Base-by-base conservation (phyloP, 1,140 invertebrate species). In the Drosophila neocordata region DNA sequence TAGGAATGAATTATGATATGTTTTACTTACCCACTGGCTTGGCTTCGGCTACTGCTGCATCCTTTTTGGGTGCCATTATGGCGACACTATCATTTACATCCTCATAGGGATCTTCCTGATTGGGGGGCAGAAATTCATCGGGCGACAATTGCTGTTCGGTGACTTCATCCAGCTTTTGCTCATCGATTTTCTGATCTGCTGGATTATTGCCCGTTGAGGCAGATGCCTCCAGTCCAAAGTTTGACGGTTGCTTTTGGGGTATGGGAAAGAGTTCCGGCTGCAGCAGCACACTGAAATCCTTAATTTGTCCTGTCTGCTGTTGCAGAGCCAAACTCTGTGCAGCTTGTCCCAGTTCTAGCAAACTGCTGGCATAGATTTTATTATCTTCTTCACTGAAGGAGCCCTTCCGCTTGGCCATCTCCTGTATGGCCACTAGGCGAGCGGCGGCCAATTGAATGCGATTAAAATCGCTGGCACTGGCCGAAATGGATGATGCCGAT, bases 1-100 rank as follows among this genome's bases (percentile, higher is more conserved):
- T n/a, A 1, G 22, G 2, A 24, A 1, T 24, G 22, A 24, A 24
- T 18, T 20, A 3, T 2, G 7, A 31, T 11, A n/a, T 20, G 11
- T 31, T n/a, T 2, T n/a, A 68, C 89, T 69, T 24, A 92, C 95
- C 95, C 35, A 95, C 93, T 58, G 95, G 95, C 82, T 95, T 95
- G 1, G 95, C 95, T 90, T 96, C 95, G 56, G 95, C 95, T 38
- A 96, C 93, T 0, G 93, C 94, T 8, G 94, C 93, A 63, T 93
- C 93, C 12, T 93, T 92, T 7, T 93, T 92, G 11, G 93, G 93
- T 7, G 92, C 91, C 60, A 92, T 92, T 8, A 93, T 92, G 11
- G 92, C 83, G 2, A 93, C 92, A 6, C 80, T 80, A 22, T 93
- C 93, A 13, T 87, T 79, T 1, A 91, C 87, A 69, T 91, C 90